Percentiles rank a stretch among this genome's conserved stretches.
Conservation (phyloP, 2,113 vertebrate genomes). For the Odocoileus hemionus region DNA sequence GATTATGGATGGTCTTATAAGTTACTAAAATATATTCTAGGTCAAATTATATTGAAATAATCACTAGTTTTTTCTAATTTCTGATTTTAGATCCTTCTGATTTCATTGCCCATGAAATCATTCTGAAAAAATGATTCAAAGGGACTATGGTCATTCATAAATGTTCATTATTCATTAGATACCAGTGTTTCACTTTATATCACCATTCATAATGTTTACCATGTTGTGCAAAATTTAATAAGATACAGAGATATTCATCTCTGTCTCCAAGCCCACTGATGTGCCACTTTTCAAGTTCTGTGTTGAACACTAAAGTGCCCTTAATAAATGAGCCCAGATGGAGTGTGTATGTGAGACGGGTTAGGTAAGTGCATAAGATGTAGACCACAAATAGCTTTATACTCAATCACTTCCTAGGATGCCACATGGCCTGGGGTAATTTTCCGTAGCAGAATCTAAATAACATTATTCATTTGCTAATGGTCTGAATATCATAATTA, state of each 20-base stretch:
- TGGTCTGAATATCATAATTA: slow-evolving; percentile 70
- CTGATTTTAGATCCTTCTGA: background rate
- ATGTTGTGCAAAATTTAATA: slow-evolving; percentile 37
- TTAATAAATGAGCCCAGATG: slow-evolving; percentile 66
- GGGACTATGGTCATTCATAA: background rate
- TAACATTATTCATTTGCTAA: slow-evolving; percentile 63
- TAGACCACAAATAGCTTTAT: slow-evolving; percentile 49
- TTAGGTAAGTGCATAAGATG: background rate
- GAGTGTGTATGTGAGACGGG: background rate
- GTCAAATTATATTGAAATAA: background rate
- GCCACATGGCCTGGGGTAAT: slow-evolving; percentile 62
- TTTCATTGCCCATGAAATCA: background rate
- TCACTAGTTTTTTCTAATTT: slow-evolving; percentile 9
- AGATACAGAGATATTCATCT: slow-evolving; percentile 29
- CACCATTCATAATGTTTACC: slow-evolving; percentile 15
- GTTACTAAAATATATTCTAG: background rate
- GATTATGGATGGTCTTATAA: background rate
- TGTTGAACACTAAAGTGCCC: background rate
- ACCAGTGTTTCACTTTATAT: background rate
- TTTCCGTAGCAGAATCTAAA: slow-evolving; percentile 69
- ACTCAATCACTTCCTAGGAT: slow-evolving; percentile 45
- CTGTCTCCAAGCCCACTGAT: slow-evolving; percentile 15
- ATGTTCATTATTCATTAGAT: slow-evolving; percentile 13
- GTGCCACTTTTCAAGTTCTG: slow-evolving; percentile 52
- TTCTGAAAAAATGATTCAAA: slow-evolving; percentile 39